A percentile compares a stretch with the other conserved stretches of the same genome.
Evolutionary conservation across 2,888 invertebrate species (phyloP).

Genomic region (Tetanocera ferruginea): DNA sequence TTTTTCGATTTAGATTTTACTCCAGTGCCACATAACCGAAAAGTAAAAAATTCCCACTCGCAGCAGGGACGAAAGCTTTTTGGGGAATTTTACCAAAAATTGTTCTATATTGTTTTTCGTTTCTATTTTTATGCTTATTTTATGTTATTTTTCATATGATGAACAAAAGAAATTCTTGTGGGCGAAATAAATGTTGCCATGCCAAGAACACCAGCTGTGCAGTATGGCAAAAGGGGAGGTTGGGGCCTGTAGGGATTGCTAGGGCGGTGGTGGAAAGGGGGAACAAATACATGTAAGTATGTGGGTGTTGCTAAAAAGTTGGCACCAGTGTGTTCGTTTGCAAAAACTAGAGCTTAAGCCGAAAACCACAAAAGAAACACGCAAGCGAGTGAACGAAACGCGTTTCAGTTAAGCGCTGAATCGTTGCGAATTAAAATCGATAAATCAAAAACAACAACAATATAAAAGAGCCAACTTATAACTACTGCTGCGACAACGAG

Average conservation of each 20-base stretch:
- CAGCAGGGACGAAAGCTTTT: background rate
- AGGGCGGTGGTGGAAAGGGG: background rate
- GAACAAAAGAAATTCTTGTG: constrained; percentile 5
- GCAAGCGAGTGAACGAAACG: constrained; percentile 1
- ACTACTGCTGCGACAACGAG: background rate
- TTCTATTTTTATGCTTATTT: background rate
- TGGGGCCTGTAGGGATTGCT: background rate
- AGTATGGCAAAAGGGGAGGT: background rate
- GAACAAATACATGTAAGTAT: background rate
- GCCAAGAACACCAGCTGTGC: background rate
- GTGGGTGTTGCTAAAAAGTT: background rate
- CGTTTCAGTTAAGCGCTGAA: constrained; percentile 13
- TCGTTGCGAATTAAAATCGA: constrained; percentile 30
- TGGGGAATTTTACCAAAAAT: background rate
- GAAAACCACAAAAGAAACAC: constrained; percentile 20
- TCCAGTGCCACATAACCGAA: background rate
- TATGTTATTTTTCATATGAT: background rate
- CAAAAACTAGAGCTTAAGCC: background rate
- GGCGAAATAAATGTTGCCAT: background rate
- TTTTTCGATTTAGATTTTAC: background rate
- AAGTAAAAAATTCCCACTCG: background rate
- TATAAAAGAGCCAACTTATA: background rate
- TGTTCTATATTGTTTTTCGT: background rate
- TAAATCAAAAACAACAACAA: constrained; percentile 16
- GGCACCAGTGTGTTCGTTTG: background rate